Evolutionary conservation across 2,888 invertebrate genomes (phyloP), one percentile per base, ranked within the genome.

Genomic region (Drosophila algonquin): DNA sequence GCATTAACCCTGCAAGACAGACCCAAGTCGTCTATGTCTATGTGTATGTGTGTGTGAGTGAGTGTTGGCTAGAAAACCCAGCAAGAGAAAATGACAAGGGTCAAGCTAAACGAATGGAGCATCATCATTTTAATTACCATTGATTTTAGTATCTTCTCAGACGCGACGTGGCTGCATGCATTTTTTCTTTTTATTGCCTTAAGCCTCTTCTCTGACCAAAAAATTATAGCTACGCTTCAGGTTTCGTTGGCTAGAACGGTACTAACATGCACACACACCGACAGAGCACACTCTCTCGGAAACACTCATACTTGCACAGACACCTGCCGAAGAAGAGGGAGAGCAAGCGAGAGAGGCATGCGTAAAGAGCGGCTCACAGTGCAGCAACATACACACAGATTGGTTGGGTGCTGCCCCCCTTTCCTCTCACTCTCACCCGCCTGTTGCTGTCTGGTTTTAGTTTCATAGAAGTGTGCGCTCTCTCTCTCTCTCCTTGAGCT

Each of bases 1-100:
- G 86, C 90, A 90, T 90, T 90, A 90, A 90, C 90, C 90, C 84
- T 88, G 82, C 80, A 73, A 76, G 58, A 30, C 72, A 53, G 71
- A 59, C 48, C 65, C 21, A 59, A 12, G 46, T 24, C 45, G 14
- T 61, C 18, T 46, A 14, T 60, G 27, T 56, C 21, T 21, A 21
- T 21, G 53, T 3, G 3, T 57, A 24, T 59, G 46, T 50, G 40
- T 30, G 40, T 57, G 48, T 53, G 44, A 44, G 67, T 77, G 52
- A 59, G 56, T 73, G 63, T 63, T 48, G 69, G 73, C 79, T 73
- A 76, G 82, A 79, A 81, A 82, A 80, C 61, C 61, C 69, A 76
- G 73, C 54, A 70, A 76, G 63, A 74, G 52, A 75, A 74, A 73
- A 77, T 63, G 58, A 76, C 63, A 79, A 86, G 74, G 89, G 87